Percentiles rank a stretch among this genome's conserved stretches.
Conservation (phyloP, 1,140 invertebrate genomes). For the Pteromalus puparum region DNA sequence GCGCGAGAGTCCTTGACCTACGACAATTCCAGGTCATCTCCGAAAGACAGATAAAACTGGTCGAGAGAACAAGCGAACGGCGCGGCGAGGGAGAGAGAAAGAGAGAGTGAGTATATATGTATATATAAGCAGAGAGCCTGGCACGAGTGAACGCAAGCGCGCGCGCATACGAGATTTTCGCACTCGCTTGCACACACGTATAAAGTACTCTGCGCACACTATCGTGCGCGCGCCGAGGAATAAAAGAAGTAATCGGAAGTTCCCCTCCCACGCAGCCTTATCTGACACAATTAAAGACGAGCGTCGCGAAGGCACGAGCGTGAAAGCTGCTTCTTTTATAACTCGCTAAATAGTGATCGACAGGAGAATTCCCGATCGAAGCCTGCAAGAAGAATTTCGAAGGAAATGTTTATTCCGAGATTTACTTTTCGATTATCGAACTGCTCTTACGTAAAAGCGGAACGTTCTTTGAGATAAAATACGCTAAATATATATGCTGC, state of each 20-base stretch:
- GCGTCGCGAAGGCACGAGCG: background rate
- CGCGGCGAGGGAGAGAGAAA: conserved; percentile 8
- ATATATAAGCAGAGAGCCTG: background rate
- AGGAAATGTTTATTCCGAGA: too few relatives aligned
- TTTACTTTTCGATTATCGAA: too few relatives aligned
- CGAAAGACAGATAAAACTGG: conserved; percentile 48
- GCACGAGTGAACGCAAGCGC: conserved; percentile 22
- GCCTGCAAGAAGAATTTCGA: too few relatives aligned
- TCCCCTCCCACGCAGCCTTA: background rate
- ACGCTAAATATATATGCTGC: too few relatives aligned
- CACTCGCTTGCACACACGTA: background rate
- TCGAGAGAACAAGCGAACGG: background rate
- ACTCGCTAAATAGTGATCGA: too few relatives aligned
- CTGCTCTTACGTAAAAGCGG: too few relatives aligned
- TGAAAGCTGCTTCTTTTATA: too few relatives aligned
- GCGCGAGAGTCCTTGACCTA: conserved; percentile 48
- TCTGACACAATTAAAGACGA: conserved; percentile 46
- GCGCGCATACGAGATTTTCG: conserved; percentile 38
- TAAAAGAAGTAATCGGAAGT: conserved; percentile 42
- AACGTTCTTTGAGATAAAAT: too few relatives aligned
- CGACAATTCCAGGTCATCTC: conserved; percentile 53
- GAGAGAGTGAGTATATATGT: background rate
- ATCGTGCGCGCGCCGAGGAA: background rate
- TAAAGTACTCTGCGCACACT: background rate
- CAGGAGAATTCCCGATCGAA: too few relatives aligned